Percentiles rank a stretch among this genome's conserved stretches.
These are phyloP conservation scores for Nycteola revayana DNA, from an alignment of 2,888 invertebrate genomes.

Conservation along the genomic window DNA sequence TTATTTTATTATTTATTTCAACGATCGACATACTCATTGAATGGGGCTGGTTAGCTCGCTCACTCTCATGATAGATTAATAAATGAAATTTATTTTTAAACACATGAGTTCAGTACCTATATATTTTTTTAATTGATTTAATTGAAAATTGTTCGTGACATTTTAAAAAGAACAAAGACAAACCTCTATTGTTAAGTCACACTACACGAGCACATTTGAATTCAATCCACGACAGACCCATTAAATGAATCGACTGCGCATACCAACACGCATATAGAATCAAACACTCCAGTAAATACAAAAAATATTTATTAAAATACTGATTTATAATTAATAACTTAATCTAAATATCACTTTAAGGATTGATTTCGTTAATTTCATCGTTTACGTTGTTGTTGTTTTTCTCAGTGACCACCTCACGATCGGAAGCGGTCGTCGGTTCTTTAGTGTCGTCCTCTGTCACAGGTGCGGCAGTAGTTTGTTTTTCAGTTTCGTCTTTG, in stretches of 20 bases:
- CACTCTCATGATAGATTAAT: too few species aligned
- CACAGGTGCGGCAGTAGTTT: conserved; percentile 5
- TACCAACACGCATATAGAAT: conserved; percentile 42
- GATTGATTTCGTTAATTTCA: conserved; percentile 36
- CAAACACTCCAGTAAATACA: conserved; percentile 52
- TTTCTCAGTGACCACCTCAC: conserved; percentile 56
- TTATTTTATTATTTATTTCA: too few species aligned
- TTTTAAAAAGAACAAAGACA: conserved; percentile 25
- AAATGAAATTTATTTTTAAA: too few species aligned
- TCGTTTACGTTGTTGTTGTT: conserved; percentile 66
- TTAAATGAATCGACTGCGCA: conserved; percentile 40
- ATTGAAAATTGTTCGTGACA: too few species aligned
- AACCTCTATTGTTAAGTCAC: conserved; percentile 50
- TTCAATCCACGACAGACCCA: conserved; percentile 43
- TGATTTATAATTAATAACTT: conserved; percentile 66
- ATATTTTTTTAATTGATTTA: too few species aligned
- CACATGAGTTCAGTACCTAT: too few species aligned
- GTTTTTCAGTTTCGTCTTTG: conserved; percentile 16
- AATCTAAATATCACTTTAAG: conserved; percentile 68
- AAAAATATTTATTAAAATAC: conserved; percentile 77
- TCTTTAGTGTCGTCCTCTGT: conserved; percentile 51
- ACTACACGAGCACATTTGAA: conserved; percentile 41
- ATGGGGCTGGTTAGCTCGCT: too few species aligned
- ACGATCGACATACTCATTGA: too few species aligned
- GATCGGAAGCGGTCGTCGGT: conserved; percentile 53